These are phyloP conservation scores for Cotesia typhae DNA, from an alignment of 1,140 invertebrate genomes.

Conservation along the genomic window DNA sequence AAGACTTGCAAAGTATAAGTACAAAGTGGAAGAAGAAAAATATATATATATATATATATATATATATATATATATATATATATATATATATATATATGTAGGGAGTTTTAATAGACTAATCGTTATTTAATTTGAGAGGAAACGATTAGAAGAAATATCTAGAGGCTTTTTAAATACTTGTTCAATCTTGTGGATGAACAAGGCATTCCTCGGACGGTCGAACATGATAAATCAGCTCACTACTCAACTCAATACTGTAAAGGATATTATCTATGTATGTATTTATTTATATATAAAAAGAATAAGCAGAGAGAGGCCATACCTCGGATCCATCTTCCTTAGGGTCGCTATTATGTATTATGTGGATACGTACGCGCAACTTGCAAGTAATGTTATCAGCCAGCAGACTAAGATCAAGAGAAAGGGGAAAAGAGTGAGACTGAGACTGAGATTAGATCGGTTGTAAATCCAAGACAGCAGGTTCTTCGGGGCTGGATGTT, in stretches of 20 bases:
- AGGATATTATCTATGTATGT: too few species aligned
- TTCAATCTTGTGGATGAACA: conserved; percentile 26
- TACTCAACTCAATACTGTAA: not conserved
- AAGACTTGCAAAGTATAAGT: too few species aligned
- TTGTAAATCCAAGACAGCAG: conserved; percentile 48
- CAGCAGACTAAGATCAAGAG: not conserved
- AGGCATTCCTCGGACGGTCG: conserved; percentile 36
- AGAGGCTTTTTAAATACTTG: conserved; percentile 31
- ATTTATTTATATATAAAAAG: too few species aligned
- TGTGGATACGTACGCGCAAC: conserved; percentile 5
- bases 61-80: too few species aligned
- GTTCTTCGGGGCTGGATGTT: conserved; percentile 44
- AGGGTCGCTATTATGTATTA: not conserved
- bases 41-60: too few species aligned
- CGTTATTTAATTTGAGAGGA: conserved; percentile 36
- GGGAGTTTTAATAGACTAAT: conserved; percentile 28
- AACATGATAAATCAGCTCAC: conserved; percentile 39
- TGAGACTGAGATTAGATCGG: conserved; percentile 43
- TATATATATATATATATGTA: not conserved
- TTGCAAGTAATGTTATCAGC: not conserved
- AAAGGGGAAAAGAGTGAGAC: conserved; percentile 1
- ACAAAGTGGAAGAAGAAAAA: not conserved
- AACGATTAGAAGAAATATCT: conserved; percentile 7
- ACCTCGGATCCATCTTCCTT: not conserved
- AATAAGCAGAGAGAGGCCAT: not conserved